Percentiles rank a stretch among this genome's conserved stretches.
Conservation (phyloP, 2,797 vertebrate genomes). For the Trachops cirrhosus region DNA sequence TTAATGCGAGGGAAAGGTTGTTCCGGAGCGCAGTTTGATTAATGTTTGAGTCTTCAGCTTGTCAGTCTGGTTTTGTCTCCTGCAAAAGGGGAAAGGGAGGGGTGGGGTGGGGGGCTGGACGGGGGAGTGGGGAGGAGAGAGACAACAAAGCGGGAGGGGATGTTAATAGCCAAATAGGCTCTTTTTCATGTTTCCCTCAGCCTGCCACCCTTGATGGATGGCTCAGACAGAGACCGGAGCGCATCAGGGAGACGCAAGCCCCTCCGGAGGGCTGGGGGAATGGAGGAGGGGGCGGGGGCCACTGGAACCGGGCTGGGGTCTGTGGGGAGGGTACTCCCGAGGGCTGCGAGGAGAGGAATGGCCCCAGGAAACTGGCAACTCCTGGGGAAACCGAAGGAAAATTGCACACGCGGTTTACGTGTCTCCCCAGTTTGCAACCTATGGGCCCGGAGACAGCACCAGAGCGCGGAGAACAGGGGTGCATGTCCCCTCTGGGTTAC, state of each 20-base stretch:
- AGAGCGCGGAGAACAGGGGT: neutral
- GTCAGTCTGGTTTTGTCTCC: slow-evolving; percentile 88
- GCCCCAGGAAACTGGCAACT: neutral
- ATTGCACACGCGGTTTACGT: neutral
- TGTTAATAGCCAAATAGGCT: slow-evolving; percentile 84
- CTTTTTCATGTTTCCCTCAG: slow-evolving; percentile 86
- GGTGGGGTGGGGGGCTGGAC: slow-evolving; percentile 72
- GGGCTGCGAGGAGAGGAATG: neutral
- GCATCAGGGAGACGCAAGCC: slow-evolving; percentile 78
- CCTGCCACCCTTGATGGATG: slow-evolving; percentile 94
- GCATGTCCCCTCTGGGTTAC: neutral
- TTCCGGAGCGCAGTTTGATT: slow-evolving; percentile 92
- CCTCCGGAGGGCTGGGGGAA: slow-evolving; percentile 21
- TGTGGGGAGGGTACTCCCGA: neutral
- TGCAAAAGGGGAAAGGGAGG: slow-evolving; percentile 71
- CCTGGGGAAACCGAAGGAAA: neutral
- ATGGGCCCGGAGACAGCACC: neutral
- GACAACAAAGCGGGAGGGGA: slow-evolving; percentile 78
- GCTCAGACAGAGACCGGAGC: slow-evolving; percentile 88
- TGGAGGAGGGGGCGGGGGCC: neutral
- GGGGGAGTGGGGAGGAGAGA: slow-evolving; percentile 64
- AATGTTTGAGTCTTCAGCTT: slow-evolving; percentile 89
- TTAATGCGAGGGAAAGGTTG: slow-evolving; percentile 86
- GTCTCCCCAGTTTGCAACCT: neutral
- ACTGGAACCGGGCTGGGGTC: slow-evolving; percentile 36